These are phyloP conservation scores for Acanthurus leucopareius DNA, from an alignment of 2,797 vertebrate species.

Conservation along the genomic window DNA sequence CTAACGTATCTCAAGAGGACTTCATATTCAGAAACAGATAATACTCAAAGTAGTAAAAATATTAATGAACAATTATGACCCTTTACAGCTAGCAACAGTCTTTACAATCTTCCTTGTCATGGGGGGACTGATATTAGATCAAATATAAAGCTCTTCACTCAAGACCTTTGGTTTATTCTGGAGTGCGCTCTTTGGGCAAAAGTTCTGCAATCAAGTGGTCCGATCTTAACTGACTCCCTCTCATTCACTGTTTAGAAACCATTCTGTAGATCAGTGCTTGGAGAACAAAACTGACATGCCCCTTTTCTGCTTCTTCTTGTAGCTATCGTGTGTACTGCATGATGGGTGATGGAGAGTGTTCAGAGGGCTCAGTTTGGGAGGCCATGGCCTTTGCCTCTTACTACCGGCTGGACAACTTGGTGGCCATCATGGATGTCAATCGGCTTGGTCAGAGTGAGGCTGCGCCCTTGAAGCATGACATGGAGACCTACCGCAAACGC, in stretches of 20 bases:
- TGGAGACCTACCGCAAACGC: slow-evolving; percentile 86
- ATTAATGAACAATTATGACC: not conserved
- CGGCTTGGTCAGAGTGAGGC: slow-evolving; percentile 88
- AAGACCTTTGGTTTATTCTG: not conserved
- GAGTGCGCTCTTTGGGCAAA: not conserved
- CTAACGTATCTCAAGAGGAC: no score
- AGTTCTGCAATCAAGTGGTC: not conserved
- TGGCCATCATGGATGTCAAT: slow-evolving; percentile 91
- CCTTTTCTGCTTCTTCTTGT: not conserved
- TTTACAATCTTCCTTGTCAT: no score
- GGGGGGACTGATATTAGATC: no score
- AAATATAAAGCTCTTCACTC: not conserved
- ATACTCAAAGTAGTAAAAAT: not conserved
- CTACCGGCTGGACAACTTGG: slow-evolving; percentile 91
- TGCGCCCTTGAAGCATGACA: slow-evolving; percentile 87
- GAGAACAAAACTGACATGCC: not conserved
- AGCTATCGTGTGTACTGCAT: slow-evolving; percentile 94
- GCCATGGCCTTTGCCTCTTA: slow-evolving; percentile 91
- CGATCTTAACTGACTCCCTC: no score
- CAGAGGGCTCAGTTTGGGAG: slow-evolving; percentile 93
- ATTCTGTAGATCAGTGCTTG: no score
- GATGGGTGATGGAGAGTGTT: slow-evolving; percentile 89
- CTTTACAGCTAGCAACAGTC: no score
- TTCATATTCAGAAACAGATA: not conserved
- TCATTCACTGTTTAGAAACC: no score